Evolutionary conservation across 2,797 vertebrate genomes (phyloP), one percentile per base, ranked within the genome.

Genomic region (Gastrophryne carolinensis): DNA sequence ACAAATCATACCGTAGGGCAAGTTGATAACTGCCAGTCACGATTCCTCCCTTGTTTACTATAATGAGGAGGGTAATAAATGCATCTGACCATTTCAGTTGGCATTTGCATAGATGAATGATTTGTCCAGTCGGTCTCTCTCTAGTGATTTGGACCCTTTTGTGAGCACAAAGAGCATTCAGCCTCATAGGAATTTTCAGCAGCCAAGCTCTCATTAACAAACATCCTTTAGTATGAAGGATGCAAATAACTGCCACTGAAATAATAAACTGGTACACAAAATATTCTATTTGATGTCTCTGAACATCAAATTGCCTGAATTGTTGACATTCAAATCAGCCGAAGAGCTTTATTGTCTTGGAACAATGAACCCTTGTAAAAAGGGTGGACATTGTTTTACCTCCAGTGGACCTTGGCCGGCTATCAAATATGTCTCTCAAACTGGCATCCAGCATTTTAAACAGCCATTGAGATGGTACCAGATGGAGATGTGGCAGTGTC

Each of bases 81-180:
- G 92, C 88, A 90, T 90, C 89, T 86, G 86, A 91, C 91, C 92
- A 90, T 92, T 93, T 92, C 94, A 86, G 92, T 92, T 96, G 93
- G 91, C 92, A 97, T 96, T 96, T 95, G 91, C 92, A 94, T 91
- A 91, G 91, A 93, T 94, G 92, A 95, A 94, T 95, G 94, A 95
- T 92, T 94, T 91, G 92, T 95, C 92, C 92, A 91, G 89, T 91
- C 91, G 86, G 88, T 92, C 19, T 84, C 90, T 94, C 93, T 93
- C 92, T 86, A 87, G 92, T 89, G 93, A 91, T 91, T 91, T 88
- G 85, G 91, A 88, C 88, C 90, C 92, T 90, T 92, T 94, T 95
- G 93, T 96, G 92, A 91, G 89, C 91, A 92, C 90, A 93, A 95
- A 95, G 92, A 95, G 91, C 90, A 86, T 80, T 89, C 88, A 86